Evolutionary conservation across 2,888 invertebrate species (phyloP).

Genomic region (Protophormia terraenovae): DNA sequence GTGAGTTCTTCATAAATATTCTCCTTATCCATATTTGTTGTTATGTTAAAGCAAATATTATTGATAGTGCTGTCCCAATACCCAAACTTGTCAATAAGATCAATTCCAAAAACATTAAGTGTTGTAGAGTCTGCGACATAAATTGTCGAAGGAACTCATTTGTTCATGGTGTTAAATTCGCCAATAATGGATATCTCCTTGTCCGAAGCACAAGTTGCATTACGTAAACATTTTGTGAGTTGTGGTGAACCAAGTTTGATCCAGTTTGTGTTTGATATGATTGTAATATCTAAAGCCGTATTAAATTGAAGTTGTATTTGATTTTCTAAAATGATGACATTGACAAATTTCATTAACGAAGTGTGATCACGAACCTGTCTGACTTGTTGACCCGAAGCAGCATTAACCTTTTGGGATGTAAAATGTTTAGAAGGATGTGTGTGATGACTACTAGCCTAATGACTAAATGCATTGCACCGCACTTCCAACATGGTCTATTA

Average conservation of each 20-base stretch:
- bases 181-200: not conserved
- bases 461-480: constrained; percentile 12
- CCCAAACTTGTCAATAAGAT: constrained; percentile 8
- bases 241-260: not conserved
- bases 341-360: not conserved
- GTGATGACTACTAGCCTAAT: not conserved
- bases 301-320: not conserved
- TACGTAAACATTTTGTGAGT: not conserved
- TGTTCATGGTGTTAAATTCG: not conserved
- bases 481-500: not conserved
- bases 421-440: not conserved
- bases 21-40: not conserved
- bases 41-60: not conserved
- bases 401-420: not conserved
- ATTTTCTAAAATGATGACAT: not conserved
- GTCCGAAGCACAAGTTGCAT: not conserved
- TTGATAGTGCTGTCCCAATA: not conserved
- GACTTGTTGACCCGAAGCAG: not conserved
- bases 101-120: constrained; percentile 8
- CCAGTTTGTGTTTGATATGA: not conserved
- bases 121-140: not conserved
- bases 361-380: not conserved
- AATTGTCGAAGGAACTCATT: not conserved
- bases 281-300: not conserved
- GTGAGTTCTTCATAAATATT: not conserved